Evolutionary conservation across 1,140 invertebrate genomes (phyloP).

Genomic region (Trissolcus basalis): DNA sequence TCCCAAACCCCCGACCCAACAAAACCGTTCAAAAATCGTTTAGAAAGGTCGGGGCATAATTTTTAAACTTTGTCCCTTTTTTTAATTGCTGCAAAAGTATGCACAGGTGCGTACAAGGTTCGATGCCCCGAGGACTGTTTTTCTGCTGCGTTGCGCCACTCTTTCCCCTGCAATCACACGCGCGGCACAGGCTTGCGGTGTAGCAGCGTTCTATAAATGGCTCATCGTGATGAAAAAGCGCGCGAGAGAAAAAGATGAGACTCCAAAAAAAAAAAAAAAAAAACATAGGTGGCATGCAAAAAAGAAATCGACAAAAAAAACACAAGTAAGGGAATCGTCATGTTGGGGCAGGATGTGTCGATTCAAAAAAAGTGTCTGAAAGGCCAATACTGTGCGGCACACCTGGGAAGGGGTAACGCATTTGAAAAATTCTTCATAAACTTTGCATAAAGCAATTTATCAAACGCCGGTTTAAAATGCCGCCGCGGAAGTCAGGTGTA

Average conservation of each 20-base stretch:
- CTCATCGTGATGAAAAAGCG: slow-evolving; percentile 50
- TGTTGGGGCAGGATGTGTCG: slow-evolving; percentile 46
- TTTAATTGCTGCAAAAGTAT: slow-evolving; percentile 55
- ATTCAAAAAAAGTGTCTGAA: slow-evolving; percentile 20
- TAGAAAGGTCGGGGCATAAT: no score
- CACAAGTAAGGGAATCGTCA: slow-evolving; percentile 31
- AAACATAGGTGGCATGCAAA: neutral
- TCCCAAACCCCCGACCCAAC: neutral
- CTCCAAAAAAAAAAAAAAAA: slow-evolving; percentile 12
- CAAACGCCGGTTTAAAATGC: slow-evolving; percentile 23
- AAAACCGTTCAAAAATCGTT: neutral
- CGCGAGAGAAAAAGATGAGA: neutral
- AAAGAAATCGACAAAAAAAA: neutral
- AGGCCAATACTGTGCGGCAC: slow-evolving; percentile 28
- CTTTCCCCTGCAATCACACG: slow-evolving; percentile 10
- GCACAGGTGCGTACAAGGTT: slow-evolving; percentile 58
- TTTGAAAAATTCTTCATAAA: slow-evolving; percentile 54
- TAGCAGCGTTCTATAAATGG: slow-evolving; percentile 55
- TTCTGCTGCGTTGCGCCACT: slow-evolving; percentile 57
- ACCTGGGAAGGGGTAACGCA: slow-evolving; percentile 30
- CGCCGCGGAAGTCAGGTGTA: slow-evolving; percentile 28
- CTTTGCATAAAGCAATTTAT: slow-evolving; percentile 53
- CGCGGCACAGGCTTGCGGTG: slow-evolving; percentile 38
- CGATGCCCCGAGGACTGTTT: slow-evolving; percentile 56
- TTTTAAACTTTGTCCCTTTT: slow-evolving; percentile 30